phyloP scores from a whole-genome alignment of 2,113 vertebrate genomes.

The Upupa epops region DNA sequence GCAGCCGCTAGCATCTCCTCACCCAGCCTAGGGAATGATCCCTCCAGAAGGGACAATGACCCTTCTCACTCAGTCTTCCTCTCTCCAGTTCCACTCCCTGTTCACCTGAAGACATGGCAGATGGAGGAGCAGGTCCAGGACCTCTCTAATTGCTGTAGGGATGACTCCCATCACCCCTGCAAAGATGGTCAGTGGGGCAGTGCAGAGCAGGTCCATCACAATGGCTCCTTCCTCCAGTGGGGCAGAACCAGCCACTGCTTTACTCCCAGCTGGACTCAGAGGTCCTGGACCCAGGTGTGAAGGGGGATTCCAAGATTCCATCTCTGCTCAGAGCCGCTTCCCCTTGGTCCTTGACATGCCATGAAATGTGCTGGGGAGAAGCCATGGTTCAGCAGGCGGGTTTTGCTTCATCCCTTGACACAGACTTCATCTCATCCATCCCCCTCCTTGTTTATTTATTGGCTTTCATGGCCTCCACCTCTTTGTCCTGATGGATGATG shows the following conservation, averaged over 20 bases:
- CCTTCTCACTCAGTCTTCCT: not conserved
- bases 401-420: not conserved
- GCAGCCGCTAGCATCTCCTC: not conserved
- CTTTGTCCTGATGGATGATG: not conserved
- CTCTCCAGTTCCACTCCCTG: accelerated
- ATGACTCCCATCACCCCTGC: not conserved
- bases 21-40: accelerated
- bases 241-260: not conserved
- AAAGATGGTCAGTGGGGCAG: too few species aligned
- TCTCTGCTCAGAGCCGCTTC: not conserved
- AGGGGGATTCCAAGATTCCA: accelerated
- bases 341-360: not conserved
- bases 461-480: accelerated
- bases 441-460: not conserved
- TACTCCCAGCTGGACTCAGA: not conserved
- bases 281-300: accelerated
- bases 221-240: accelerated
- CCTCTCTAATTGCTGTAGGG: not conserved
- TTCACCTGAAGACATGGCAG: too few species aligned
- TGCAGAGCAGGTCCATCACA: not conserved
- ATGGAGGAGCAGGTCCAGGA: not conserved
- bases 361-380: not conserved
- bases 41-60: not conserved
- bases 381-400: not conserved
- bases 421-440: not conserved